Conservation (phyloP, 2,888 invertebrate genomes). For the Ichneumoninae sp. region DNA sequence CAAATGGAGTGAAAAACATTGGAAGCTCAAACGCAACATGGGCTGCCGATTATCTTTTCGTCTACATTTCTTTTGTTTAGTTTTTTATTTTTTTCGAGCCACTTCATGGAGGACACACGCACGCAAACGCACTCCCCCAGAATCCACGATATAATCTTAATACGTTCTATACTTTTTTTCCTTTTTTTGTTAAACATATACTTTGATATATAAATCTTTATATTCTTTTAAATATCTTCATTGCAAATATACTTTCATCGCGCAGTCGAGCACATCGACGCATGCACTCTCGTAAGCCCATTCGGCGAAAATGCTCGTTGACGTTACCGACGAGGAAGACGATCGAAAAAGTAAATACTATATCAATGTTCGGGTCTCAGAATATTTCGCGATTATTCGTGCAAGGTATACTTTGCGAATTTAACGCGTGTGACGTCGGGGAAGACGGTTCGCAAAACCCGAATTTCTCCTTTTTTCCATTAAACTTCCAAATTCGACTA, state of each 20-base stretch:
- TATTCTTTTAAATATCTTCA: slow-evolving; percentile 66
- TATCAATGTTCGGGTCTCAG: slow-evolving; percentile 15
- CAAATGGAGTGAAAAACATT: slow-evolving; percentile 44
- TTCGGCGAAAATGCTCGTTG: slow-evolving; percentile 53
- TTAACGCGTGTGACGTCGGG: slow-evolving; percentile 1
- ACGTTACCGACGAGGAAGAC: slow-evolving; percentile 53
- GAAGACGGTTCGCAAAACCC: slow-evolving; percentile 16
- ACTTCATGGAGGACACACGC: slow-evolving; percentile 36
- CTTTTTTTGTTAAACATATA: slow-evolving; percentile 47
- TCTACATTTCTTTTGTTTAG: neutral
- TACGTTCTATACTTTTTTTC: slow-evolving; percentile 71
- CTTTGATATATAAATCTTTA: slow-evolving; percentile 29
- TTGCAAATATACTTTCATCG: slow-evolving; percentile 61
- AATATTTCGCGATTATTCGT: slow-evolving; percentile 6
- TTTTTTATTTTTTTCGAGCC: slow-evolving; percentile 22
- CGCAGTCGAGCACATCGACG: slow-evolving; percentile 43
- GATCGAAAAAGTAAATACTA: slow-evolving; percentile 62
- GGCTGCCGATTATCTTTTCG: slow-evolving; percentile 3
- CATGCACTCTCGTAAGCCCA: slow-evolving; percentile 39
- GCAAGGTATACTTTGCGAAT: slow-evolving; percentile 1
- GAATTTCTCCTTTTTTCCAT: slow-evolving; percentile 26
- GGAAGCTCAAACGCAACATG: slow-evolving; percentile 56
- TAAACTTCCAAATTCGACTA: slow-evolving; percentile 28
- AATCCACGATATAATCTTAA: slow-evolving; percentile 61
- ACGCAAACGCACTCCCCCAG: slow-evolving; percentile 22